Evolutionary conservation across 2,797 vertebrate genomes (phyloP).

Genomic region (Anomalospiza imberbis): DNA sequence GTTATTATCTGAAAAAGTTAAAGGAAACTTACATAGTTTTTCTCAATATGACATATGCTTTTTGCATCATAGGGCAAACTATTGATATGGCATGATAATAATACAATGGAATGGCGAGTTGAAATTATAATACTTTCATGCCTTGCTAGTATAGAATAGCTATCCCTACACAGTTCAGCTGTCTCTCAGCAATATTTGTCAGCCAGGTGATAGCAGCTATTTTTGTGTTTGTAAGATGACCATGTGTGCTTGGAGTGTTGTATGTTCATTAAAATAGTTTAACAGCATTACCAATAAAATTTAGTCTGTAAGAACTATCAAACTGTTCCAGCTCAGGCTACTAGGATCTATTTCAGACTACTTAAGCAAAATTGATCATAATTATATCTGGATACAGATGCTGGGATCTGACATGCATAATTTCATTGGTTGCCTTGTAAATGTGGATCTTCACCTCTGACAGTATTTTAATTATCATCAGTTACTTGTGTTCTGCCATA

Average conservation of each 20-base stretch:
- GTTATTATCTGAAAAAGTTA: background rate
- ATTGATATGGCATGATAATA: constrained; percentile 47
- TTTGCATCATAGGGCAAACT: constrained; percentile 34
- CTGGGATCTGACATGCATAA: background rate
- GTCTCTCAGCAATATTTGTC: constrained; percentile 52
- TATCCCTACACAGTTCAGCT: constrained; percentile 58
- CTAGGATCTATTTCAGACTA: background rate
- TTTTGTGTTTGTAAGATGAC: constrained; percentile 60
- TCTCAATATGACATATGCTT: background rate
- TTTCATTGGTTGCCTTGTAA: background rate
- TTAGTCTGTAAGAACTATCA: background rate
- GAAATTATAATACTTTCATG: constrained; percentile 61
- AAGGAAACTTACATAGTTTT: background rate
- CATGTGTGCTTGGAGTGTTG: constrained; percentile 9
- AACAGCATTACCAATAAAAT: background rate
- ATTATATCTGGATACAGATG: background rate
- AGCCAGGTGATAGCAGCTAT: constrained; percentile 66
- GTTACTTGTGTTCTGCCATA: background rate
- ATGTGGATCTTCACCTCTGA: background rate
- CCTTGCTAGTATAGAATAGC: constrained; percentile 53
- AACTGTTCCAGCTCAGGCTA: background rate
- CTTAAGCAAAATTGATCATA: background rate
- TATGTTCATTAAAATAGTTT: constrained; percentile 46
- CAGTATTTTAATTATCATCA: background rate
- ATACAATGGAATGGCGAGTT: constrained; percentile 63